phyloP scores from a whole-genome alignment of 2,888 invertebrate species.

The Leptodirus hochenwartii region DNA sequence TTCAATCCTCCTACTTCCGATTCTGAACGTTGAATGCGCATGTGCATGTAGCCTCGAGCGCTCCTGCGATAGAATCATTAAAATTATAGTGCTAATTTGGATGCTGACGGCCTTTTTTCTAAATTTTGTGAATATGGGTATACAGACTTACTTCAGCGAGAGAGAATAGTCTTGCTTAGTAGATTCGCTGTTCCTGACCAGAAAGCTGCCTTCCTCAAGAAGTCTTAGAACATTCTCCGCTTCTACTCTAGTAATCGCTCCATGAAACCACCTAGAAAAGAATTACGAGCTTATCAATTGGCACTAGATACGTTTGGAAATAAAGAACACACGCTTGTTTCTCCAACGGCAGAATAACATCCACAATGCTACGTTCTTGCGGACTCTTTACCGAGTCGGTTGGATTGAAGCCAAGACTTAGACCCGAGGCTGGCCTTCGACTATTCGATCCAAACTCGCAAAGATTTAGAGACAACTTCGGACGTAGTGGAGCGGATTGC shows the following conservation, averaged over 20 bases:
- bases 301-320: neutral
- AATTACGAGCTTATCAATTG: slow-evolving; percentile 2
- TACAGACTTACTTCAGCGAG: slow-evolving; percentile 60
- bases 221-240: slow-evolving; percentile 76
- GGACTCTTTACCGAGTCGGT: slow-evolving; percentile 28
- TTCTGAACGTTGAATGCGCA: slow-evolving; percentile 63
- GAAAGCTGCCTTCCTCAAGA: slow-evolving; percentile 78
- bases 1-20: slow-evolving; percentile 43
- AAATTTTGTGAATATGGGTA: neutral
- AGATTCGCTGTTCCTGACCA: slow-evolving; percentile 88
- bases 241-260: slow-evolving; percentile 76
- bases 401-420: slow-evolving; percentile 25
- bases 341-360: slow-evolving; percentile 64
- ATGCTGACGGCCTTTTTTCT: neutral
- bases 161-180: slow-evolving; percentile 86
- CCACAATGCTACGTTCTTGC: slow-evolving; percentile 56
- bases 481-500: slow-evolving; percentile 38
- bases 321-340: slow-evolving; percentile 57
- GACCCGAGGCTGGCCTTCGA: slow-evolving; percentile 27
- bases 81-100: too few species aligned
- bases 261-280: slow-evolving; percentile 76
- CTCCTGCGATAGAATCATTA: slow-evolving; percentile 42
- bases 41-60: slow-evolving; percentile 90
- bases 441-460: slow-evolving; percentile 31
- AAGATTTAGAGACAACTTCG: slow-evolving; percentile 59